Evolutionary conservation across 1,140 invertebrate species (phyloP).

Genomic region (Agrypnia vestita): DNA sequence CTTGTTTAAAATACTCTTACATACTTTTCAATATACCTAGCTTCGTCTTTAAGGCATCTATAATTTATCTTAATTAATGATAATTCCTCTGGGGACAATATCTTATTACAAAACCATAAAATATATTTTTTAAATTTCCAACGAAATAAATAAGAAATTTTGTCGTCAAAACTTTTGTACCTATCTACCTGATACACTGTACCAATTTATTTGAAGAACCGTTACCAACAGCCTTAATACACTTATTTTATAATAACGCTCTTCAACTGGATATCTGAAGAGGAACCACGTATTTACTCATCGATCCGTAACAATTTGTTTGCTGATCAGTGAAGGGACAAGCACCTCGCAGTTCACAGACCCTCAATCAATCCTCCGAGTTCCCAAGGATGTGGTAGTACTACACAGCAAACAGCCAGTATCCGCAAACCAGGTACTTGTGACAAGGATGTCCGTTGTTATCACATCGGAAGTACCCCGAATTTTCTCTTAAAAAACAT

Average conservation of each 20-base stretch:
- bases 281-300: conserved; percentile 25
- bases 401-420: background rate
- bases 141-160: too few species aligned
- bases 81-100: too few species aligned
- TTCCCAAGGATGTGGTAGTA: background rate
- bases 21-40: too few species aligned
- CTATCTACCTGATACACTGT: too few species aligned
- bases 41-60: too few species aligned
- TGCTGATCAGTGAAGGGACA: conserved; percentile 8
- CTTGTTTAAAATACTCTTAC: too few species aligned
- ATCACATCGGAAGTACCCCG: background rate
- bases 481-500: too few species aligned
- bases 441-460: conserved; percentile 9
- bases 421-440: background rate
- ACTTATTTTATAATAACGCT: background rate
- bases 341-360: background rate
- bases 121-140: too few species aligned
- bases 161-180: too few species aligned
- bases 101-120: too few species aligned
- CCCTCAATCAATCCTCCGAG: conserved; percentile 8
- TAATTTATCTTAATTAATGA: too few species aligned
- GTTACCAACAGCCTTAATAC: conserved; percentile 3
- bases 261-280: too few species aligned
- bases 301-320: conserved; percentile 22
- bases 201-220: background rate